Conservation (phyloP, 2,113 vertebrate species). For the Eclectus roratus region DNA sequence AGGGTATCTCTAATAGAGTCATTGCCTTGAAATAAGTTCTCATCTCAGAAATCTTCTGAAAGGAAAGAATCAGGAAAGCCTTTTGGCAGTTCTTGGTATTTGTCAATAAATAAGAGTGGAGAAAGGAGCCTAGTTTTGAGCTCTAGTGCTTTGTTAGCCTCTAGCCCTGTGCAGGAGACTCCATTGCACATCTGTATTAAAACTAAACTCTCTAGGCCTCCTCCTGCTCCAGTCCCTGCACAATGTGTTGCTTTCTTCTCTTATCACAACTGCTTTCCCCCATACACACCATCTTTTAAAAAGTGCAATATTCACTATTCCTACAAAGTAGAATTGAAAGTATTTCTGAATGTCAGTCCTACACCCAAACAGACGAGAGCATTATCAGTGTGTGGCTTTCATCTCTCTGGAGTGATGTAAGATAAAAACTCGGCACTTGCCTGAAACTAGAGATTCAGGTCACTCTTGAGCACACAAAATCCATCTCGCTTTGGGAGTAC, state of each 20-base stretch:
- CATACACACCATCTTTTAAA: not conserved
- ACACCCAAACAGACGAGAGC: not conserved
- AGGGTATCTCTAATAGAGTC: slow-evolving; percentile 64
- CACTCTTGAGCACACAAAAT: not conserved
- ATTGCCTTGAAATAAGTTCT: slow-evolving; percentile 60
- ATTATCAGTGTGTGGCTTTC: not conserved
- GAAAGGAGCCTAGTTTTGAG: not conserved
- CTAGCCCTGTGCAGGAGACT: not conserved
- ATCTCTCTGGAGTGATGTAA: not conserved
- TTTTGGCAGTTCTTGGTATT: not conserved
- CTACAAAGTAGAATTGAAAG: not conserved
- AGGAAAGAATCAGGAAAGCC: not conserved
- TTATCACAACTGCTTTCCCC: not conserved
- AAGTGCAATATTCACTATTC: not conserved
- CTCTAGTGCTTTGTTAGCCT: not conserved
- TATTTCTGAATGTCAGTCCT: not conserved
- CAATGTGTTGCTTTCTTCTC: not conserved
- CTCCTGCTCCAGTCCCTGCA: not conserved
- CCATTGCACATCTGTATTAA: not conserved
- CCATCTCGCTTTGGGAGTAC: not conserved
- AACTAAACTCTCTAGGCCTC: not conserved
- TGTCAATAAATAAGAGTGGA: not conserved
- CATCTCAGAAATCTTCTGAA: slow-evolving; percentile 47
- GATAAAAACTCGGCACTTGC: not conserved
- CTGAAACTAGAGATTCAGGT: not conserved